These are phyloP conservation scores for Onychostruthus taczanowskii DNA, from an alignment of 2,113 vertebrate genomes.

Conservation along the genomic window DNA sequence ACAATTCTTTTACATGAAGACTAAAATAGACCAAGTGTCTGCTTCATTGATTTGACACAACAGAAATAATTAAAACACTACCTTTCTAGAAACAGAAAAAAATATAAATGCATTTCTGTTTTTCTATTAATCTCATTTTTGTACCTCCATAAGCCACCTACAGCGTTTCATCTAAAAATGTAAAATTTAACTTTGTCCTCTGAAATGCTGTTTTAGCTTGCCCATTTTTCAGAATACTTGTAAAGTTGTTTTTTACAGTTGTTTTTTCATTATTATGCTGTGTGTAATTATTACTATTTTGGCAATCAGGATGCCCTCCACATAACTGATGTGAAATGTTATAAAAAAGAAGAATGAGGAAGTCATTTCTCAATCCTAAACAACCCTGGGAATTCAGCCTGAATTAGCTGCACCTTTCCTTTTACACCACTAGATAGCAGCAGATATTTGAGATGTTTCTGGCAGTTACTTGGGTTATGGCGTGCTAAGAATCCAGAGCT, in stretches of 20 bases:
- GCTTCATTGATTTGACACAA: not conserved
- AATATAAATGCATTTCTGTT: not conserved
- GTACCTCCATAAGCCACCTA: not conserved
- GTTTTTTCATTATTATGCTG: not conserved
- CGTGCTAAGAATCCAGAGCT: fast-evolving
- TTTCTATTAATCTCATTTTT: not conserved
- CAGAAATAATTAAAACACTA: not conserved
- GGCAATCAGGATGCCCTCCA: not conserved
- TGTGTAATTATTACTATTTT: not conserved
- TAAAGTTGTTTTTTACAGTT: not conserved
- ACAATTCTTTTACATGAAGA: not conserved
- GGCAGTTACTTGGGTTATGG: not conserved
- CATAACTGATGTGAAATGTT: not conserved
- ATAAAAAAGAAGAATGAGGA: not conserved
- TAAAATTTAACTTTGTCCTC: not conserved
- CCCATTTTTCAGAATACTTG: not conserved
- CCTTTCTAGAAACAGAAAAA: not conserved
- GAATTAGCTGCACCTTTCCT: not conserved
- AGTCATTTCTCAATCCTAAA: not conserved
- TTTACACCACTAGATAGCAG: constrained; percentile 46
- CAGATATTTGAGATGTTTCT: not conserved
- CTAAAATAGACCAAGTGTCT: not conserved
- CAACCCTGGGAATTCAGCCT: not conserved
- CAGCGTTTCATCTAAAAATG: not conserved
- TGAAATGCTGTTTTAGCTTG: not conserved